phyloP scores from a whole-genome alignment of 2,888 invertebrate species.

The Tenthredo scrophulariae region DNA sequence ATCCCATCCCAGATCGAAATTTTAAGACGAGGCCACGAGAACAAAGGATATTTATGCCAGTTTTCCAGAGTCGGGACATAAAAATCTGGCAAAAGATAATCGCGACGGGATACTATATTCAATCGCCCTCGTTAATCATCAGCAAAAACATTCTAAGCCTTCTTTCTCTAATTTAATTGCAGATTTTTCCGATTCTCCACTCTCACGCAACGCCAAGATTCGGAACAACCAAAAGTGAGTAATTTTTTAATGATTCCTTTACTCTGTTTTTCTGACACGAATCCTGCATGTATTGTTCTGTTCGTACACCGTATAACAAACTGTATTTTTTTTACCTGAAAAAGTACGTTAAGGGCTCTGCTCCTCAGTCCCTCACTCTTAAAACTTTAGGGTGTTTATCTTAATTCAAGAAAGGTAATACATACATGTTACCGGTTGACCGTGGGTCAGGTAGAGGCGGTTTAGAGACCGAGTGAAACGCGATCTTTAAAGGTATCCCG shows the following conservation, averaged over 20 bases:
- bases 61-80: not conserved
- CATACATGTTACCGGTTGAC: constrained; percentile 38
- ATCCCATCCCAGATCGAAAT: not conserved
- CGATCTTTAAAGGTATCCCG: constrained; percentile 30
- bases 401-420: constrained; percentile 29
- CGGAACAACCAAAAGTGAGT: constrained; percentile 35
- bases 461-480: constrained; percentile 31
- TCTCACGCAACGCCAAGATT: not conserved
- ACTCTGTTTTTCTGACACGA: not conserved
- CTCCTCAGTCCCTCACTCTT: not conserved
- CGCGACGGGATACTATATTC: not conserved
- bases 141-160: not conserved
- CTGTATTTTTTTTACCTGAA: not conserved
- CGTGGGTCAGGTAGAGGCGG: constrained; percentile 44
- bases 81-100: not conserved
- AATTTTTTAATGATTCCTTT: not conserved
- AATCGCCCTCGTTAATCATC: not conserved
- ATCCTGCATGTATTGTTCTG: not conserved
- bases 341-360: not conserved
- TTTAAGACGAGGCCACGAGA: constrained; percentile 17
- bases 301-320: not conserved
- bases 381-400: constrained; percentile 16
- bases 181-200: constrained; percentile 32
- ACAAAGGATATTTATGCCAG: not conserved
- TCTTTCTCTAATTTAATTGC: constrained; percentile 3